phyloP scores from a whole-genome alignment of 2,888 invertebrate genomes.

The Acrobasis repandana region DNA sequence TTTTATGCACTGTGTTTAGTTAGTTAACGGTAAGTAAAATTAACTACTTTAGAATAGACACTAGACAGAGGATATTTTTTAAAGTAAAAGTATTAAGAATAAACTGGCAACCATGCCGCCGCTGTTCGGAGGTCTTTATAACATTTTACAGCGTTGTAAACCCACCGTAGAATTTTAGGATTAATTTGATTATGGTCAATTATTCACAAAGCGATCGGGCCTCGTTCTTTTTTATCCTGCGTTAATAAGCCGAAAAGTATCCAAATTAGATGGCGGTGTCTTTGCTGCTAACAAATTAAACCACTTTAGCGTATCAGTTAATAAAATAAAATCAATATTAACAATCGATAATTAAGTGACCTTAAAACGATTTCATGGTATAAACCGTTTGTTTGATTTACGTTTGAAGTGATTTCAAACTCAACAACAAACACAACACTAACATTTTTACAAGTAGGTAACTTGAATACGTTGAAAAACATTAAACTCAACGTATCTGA shows the following conservation, averaged over 20 bases:
- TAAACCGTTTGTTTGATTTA: slow-evolving; percentile 62
- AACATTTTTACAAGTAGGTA: slow-evolving; percentile 28
- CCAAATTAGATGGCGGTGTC: slow-evolving; percentile 80
- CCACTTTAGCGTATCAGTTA: slow-evolving; percentile 80
- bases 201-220: slow-evolving; percentile 77
- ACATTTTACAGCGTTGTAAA: slow-evolving; percentile 80
- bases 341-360: slow-evolving; percentile 80
- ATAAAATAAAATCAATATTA: slow-evolving; percentile 77
- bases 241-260: slow-evolving; percentile 81
- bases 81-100: slow-evolving; percentile 27
- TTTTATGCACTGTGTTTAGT: not conserved
- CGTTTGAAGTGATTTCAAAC: slow-evolving; percentile 16
- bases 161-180: slow-evolving; percentile 82
- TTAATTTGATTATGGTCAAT: slow-evolving; percentile 83
- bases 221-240: slow-evolving; percentile 72
- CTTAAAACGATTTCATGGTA: slow-evolving; percentile 65
- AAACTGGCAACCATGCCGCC: slow-evolving; percentile 64
- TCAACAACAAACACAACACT: not conserved
- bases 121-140: slow-evolving; percentile 77
- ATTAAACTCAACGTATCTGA: slow-evolving; percentile 54
- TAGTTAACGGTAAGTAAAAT: no score
- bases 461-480: slow-evolving; percentile 41
- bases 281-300: slow-evolving; percentile 80
- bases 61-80: not conserved
- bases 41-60: no score